Evolutionary conservation across 2,888 invertebrate genomes (phyloP).

Genomic region (Sphinx pinastri): DNA sequence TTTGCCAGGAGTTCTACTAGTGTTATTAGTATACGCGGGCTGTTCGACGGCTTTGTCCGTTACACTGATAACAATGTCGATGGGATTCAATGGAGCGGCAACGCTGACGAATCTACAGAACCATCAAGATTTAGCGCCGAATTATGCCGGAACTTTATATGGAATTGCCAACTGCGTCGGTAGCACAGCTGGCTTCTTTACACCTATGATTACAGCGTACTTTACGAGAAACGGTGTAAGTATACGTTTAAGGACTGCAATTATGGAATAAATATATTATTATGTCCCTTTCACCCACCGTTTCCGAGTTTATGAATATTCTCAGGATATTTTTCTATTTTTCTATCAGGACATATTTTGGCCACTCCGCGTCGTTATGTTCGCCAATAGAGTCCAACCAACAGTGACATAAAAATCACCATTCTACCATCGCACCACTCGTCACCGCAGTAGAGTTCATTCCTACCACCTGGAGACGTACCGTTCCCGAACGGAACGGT

Average conservation of each 20-base stretch:
- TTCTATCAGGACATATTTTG: too few species aligned
- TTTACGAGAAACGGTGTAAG: constrained; percentile 83
- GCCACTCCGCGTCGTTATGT: too few species aligned
- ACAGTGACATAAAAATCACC: too few species aligned
- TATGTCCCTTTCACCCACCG: too few species aligned
- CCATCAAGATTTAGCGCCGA: constrained; percentile 90
- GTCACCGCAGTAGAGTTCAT: too few species aligned
- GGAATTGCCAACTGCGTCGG: constrained; percentile 91
- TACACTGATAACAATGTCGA: constrained; percentile 86
- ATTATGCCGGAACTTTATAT: constrained; percentile 90
- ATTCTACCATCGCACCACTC: too few species aligned
- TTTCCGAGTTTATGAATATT: too few species aligned
- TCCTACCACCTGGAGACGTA: too few species aligned
- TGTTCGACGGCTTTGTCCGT: constrained; percentile 86
- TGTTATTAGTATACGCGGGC: constrained; percentile 84
- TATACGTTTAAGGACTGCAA: constrained; percentile 3
- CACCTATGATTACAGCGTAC: constrained; percentile 88
- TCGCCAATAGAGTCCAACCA: too few species aligned
- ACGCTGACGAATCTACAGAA: constrained; percentile 86
- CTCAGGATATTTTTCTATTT: too few species aligned
- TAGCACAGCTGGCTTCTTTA: constrained; percentile 88
- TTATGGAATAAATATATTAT: not conserved
- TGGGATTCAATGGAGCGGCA: constrained; percentile 87
- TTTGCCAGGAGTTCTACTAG: constrained; percentile 79
- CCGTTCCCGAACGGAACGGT: too few species aligned